Conservation (phyloP, 2,797 vertebrate species). For the Helostoma temminkii region DNA sequence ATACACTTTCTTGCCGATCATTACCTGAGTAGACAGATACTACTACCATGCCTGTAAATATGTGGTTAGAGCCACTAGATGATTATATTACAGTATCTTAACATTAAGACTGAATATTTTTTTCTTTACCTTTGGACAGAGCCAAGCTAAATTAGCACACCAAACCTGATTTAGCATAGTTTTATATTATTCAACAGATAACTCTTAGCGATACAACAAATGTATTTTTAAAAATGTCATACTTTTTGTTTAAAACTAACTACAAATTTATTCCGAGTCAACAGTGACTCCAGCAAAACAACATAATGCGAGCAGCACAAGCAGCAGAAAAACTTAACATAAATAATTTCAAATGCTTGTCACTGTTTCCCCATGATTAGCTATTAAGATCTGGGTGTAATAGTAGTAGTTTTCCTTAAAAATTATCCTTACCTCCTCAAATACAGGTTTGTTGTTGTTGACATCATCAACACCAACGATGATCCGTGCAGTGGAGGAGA, state of each 20-base stretch:
- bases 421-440: conserved; percentile 85
- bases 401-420: neutral
- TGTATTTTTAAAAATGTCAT: too few species aligned
- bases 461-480: conserved; percentile 90
- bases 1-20: conserved; percentile 2
- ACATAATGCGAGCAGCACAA: neutral
- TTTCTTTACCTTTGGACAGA: too few species aligned
- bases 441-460: conserved; percentile 94
- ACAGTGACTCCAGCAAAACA: neutral
- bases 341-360: too few species aligned
- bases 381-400: neutral
- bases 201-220: neutral
- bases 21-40: neutral
- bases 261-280: neutral
- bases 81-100: neutral
- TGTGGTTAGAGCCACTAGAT: neutral
- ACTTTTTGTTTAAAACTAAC: neutral
- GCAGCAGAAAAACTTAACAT: too few species aligned
- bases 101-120: neutral
- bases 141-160: too few species aligned
- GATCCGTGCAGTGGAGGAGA: conserved; percentile 85
- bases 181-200: too few species aligned
- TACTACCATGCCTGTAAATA: neutral
- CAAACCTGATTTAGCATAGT: too few species aligned
- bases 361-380: too few species aligned